Conservation (phyloP, 1,140 invertebrate genomes). For the Saccostrea glomerata region DNA sequence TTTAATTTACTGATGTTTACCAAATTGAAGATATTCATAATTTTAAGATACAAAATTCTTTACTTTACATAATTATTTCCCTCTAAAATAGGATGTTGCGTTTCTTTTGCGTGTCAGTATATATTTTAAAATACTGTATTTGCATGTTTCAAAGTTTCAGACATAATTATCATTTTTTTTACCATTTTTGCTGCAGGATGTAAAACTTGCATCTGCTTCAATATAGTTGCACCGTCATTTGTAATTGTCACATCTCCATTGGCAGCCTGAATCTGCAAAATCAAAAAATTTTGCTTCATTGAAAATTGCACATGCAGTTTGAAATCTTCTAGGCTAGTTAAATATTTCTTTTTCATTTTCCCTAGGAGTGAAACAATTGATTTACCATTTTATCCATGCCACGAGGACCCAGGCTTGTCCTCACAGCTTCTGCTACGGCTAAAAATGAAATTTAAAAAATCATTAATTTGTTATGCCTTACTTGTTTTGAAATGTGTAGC, state of each 20-base stretch:
- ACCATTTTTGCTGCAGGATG: slow-evolving; percentile 99
- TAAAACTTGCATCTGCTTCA: slow-evolving; percentile 99
- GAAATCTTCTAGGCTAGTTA: no score
- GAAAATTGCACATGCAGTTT: not conserved
- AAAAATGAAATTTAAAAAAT: slow-evolving; percentile 73
- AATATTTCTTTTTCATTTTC: not conserved
- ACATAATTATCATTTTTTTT: slow-evolving; percentile 60
- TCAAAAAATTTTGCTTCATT: not conserved
- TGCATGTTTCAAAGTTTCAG: no score
- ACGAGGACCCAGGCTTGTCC: slow-evolving; percentile 97
- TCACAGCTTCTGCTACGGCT: slow-evolving; percentile 99
- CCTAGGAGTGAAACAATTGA: not conserved
- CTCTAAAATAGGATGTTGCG: no score
- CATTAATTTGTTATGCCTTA: not conserved
- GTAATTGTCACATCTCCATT: slow-evolving; percentile 99
- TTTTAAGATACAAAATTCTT: no score
- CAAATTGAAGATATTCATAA: no score
- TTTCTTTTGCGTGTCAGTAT: no score
- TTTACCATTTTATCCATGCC: slow-evolving; percentile 99
- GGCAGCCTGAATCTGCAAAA: slow-evolving; percentile 90
- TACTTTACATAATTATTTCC: no score
- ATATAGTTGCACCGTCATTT: slow-evolving; percentile 99
- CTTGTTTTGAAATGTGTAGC: no score
- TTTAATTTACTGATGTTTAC: no score
- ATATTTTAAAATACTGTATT: no score